Percentiles rank a stretch among this genome's conserved stretches.
Evolutionary conservation across 2,797 vertebrate species (phyloP).

Genomic region (Dendrocincla tyrannina): DNA sequence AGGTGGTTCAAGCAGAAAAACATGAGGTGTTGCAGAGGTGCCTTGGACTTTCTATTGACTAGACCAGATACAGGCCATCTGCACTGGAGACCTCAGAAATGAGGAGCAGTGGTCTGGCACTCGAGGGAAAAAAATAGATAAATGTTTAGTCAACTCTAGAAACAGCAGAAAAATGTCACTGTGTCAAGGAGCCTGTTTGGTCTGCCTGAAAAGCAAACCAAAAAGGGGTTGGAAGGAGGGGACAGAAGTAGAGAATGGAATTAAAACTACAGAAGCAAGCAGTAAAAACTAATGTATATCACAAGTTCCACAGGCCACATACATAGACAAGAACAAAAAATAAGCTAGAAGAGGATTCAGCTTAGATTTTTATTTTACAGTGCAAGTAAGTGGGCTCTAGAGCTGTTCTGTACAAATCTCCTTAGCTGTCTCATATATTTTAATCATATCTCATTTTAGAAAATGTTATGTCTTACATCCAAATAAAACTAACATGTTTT

Average conservation of each 20-base stretch:
- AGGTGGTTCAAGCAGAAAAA: neutral
- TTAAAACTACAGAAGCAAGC: neutral
- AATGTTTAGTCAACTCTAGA: neutral
- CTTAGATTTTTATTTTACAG: conserved; percentile 9
- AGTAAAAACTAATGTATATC: neutral
- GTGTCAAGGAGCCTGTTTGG: neutral
- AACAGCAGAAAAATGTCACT: neutral
- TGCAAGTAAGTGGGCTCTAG: neutral
- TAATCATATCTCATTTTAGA: conserved; percentile 18
- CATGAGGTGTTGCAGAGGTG: neutral
- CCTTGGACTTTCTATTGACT: neutral
- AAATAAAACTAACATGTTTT: neutral
- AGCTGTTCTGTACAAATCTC: neutral
- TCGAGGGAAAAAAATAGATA: neutral
- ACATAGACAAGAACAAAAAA: neutral
- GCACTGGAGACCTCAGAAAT: neutral
- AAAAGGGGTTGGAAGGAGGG: neutral
- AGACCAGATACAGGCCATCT: neutral
- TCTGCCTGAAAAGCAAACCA: neutral
- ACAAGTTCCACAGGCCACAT: neutral
- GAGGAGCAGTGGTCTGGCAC: neutral
- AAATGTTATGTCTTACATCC: neutral
- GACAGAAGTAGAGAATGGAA: neutral
- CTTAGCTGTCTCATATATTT: neutral
- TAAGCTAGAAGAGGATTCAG: neutral